phyloP scores from a whole-genome alignment of 1,140 invertebrate genomes.

The Drosophila azteca region DNA sequence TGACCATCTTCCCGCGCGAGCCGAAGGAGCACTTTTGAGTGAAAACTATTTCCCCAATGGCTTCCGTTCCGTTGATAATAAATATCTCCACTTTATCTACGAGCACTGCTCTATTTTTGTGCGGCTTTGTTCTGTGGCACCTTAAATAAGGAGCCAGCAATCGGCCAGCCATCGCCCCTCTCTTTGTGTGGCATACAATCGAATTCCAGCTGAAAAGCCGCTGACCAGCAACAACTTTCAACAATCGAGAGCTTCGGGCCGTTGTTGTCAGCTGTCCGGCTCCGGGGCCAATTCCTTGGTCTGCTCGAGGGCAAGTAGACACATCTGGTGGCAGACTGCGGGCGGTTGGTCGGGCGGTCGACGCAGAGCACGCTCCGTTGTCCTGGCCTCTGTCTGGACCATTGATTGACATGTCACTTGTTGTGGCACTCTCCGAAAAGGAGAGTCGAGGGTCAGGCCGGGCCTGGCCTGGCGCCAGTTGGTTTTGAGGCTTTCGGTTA shows the following conservation, averaged over 20 bases:
- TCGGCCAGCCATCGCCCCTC: too few relatives aligned
- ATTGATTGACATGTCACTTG: conserved; percentile 51
- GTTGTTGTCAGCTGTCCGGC: neutral
- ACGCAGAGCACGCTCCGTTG: neutral
- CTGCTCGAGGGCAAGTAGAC: conserved; percentile 1
- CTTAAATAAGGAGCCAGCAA: too few relatives aligned
- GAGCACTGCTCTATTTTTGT: too few relatives aligned
- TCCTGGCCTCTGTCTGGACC: conserved; percentile 8
- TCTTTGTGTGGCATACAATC: neutral
- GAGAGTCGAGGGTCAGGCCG: neutral
- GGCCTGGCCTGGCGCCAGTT: conserved; percentile 27
- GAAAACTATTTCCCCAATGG: conserved; percentile 10
- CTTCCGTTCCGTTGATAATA: neutral
- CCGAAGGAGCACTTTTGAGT: conserved; percentile 10
- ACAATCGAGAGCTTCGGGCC: neutral
- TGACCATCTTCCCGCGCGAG: neutral
- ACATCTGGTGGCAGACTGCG: conserved; percentile 3
- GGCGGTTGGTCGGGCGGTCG: neutral
- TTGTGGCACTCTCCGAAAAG: conserved; percentile 13
- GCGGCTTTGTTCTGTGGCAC: too few relatives aligned
- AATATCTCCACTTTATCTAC: too few relatives aligned
- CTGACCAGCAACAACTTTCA: neutral
- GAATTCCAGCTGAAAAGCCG: too few relatives aligned
- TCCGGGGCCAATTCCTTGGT: neutral
- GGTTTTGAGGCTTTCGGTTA: conserved; percentile 31